phyloP scores from a whole-genome alignment of 64 coral and sea anemone genomes.

The Cladopsammia gracilis region DNA sequence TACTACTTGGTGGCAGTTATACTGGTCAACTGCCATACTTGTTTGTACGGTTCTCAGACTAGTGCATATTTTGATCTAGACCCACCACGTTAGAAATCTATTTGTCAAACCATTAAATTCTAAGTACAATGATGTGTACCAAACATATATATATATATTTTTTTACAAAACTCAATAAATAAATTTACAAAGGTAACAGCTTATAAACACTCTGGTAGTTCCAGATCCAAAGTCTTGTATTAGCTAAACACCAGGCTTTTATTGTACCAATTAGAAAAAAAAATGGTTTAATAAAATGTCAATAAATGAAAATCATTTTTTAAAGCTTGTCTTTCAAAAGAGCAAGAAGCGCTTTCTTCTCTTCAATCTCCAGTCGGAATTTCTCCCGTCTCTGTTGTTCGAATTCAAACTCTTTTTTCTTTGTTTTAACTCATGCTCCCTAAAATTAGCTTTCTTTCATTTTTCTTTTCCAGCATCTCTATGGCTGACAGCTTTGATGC shows the following conservation, averaged over 20 bases:
- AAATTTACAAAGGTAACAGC: not conserved
- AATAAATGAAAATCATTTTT: not conserved
- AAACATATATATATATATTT: not conserved
- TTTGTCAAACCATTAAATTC: conserved; percentile 20
- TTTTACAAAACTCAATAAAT: not conserved
- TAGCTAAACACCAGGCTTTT: no score
- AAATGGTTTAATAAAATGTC: no score
- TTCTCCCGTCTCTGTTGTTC: not conserved
- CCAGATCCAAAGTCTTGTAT: no score
- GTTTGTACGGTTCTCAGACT: conserved; percentile 50
- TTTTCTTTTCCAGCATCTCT: not conserved
- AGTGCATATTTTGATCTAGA: conserved; percentile 11
- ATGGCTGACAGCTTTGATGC: not conserved
- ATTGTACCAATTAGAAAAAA: no score
- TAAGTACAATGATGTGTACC: not conserved
- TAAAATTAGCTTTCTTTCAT: not conserved
- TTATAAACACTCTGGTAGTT: no score
- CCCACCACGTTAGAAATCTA: conserved; percentile 11
- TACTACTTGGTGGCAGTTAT: conserved; percentile 42
- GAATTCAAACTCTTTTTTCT: no score
- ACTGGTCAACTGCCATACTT: conserved; percentile 45
- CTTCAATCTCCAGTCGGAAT: not conserved
- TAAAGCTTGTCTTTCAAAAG: not conserved
- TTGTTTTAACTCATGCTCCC: not conserved
- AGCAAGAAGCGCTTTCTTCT: not conserved